Evolutionary conservation across 1,140 invertebrate genomes (phyloP).

Genomic region (Asobara japonica): DNA sequence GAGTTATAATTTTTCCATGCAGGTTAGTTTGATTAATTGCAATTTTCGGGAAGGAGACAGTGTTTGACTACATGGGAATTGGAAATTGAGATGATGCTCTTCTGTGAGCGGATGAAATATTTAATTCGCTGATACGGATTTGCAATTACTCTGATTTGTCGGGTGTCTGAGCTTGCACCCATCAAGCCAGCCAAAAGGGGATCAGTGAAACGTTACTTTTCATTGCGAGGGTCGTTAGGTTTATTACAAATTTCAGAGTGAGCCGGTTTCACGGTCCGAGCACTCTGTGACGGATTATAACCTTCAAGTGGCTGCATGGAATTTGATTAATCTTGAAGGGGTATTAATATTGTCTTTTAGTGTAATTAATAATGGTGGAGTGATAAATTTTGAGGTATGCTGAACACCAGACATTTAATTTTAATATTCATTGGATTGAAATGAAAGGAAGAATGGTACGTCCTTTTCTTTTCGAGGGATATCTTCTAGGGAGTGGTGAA

Average conservation of each 20-base stretch:
- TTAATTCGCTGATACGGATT: conserved; percentile 45
- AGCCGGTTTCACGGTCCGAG: conserved; percentile 41
- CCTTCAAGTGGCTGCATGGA: conserved; percentile 46
- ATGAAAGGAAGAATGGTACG: background rate
- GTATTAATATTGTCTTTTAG: conserved; percentile 44
- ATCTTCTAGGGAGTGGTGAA: too few species aligned
- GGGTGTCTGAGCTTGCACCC: conserved; percentile 46
- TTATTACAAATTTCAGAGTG: conserved; percentile 63
- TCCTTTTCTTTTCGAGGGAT: too few species aligned
- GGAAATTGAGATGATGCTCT: background rate
- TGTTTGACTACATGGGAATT: too few species aligned
- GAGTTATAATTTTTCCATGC: too few species aligned
- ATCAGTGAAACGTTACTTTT: conserved; percentile 64
- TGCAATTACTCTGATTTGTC: conserved; percentile 62
- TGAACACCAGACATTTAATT: background rate
- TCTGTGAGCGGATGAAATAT: background rate
- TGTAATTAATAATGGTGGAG: conserved; percentile 31
- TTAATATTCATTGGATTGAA: background rate
- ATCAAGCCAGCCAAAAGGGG: conserved; percentile 39
- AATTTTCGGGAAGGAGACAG: too few species aligned
- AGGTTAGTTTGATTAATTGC: too few species aligned
- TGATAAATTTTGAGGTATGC: conserved; percentile 22
- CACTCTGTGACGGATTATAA: conserved; percentile 43
- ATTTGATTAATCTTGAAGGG: conserved; percentile 52
- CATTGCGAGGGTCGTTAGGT: conserved; percentile 65